Evolutionary conservation across 2,113 vertebrate genomes (phyloP).

Genomic region (Forbesichthys papilliferus): DNA sequence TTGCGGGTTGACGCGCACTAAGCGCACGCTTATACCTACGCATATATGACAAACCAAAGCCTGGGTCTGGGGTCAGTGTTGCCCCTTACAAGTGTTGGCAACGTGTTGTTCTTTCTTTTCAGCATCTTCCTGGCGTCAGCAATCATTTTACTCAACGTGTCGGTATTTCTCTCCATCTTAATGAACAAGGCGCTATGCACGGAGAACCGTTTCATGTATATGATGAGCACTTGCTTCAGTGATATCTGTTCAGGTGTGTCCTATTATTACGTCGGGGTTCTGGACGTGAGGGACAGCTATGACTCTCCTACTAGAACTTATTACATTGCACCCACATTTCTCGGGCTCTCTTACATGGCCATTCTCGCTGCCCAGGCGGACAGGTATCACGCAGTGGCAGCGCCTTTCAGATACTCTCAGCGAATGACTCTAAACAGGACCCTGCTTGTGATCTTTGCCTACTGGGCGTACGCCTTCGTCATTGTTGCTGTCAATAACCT

Average conservation of each 20-base stretch:
- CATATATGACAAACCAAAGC: constrained; percentile 59
- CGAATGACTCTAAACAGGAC: constrained; percentile 71
- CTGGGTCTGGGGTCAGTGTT: constrained; percentile 47
- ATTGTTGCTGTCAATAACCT: constrained; percentile 67
- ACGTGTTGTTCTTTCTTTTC: constrained; percentile 73
- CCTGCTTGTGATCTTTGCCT: constrained; percentile 60
- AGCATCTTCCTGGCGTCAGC: constrained; percentile 57
- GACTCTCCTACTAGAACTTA: constrained; percentile 67
- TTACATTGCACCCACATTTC: constrained; percentile 71
- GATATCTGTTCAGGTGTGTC: constrained; percentile 77
- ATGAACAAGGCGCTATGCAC: constrained; percentile 61
- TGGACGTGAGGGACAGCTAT: constrained; percentile 68
- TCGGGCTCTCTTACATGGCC: constrained; percentile 79
- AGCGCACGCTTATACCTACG: background rate
- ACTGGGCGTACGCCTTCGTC: constrained; percentile 75
- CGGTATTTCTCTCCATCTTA: constrained; percentile 70
- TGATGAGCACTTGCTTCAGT: constrained; percentile 79
- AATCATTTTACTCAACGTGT: constrained; percentile 73
- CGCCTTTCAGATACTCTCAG: constrained; percentile 71
- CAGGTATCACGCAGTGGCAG: constrained; percentile 71
- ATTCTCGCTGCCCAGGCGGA: constrained; percentile 79
- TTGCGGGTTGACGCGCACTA: background rate
- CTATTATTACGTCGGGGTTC: constrained; percentile 73
- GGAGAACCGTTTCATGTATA: constrained; percentile 81
- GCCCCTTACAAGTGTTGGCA: constrained; percentile 71